Conservation (phyloP, 92 coral and sea anemone genomes). For the Zoanthus solanderi region DNA sequence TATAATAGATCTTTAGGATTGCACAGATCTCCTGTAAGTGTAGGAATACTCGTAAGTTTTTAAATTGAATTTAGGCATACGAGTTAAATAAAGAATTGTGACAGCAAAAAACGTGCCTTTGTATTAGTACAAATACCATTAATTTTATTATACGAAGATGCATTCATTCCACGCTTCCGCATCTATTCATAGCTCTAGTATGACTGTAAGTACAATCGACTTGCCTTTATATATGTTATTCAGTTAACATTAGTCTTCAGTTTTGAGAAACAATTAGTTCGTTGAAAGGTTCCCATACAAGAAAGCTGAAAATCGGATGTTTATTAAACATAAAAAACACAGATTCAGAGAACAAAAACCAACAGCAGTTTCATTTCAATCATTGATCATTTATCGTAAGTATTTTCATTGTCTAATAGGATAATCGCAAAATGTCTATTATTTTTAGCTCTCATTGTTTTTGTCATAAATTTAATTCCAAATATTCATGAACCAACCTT, state of each 20-base stretch:
- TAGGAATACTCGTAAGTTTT: background rate
- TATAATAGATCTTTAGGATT: background rate
- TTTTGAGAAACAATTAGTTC: background rate
- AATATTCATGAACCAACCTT: background rate
- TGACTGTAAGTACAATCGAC: slow-evolving; percentile 14
- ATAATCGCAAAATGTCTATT: slow-evolving; percentile 12
- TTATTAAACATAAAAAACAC: background rate
- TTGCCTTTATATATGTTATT: background rate
- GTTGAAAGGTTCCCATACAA: slow-evolving; percentile 2
- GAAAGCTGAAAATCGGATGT: background rate
- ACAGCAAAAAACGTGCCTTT: slow-evolving; percentile 14
- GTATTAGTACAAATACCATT: background rate
- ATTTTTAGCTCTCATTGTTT: background rate
- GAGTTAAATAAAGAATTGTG: slow-evolving; percentile 8
- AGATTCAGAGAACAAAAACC: background rate
- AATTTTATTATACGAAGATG: slow-evolving; percentile 10
- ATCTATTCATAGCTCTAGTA: slow-evolving; percentile 15
- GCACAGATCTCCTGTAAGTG: slow-evolving; percentile 6
- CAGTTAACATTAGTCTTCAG: background rate
- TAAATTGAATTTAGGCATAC: slow-evolving; percentile 4
- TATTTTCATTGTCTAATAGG: background rate
- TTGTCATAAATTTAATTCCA: background rate
- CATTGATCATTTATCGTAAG: slow-evolving; percentile 1
- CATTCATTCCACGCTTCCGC: slow-evolving; percentile 10
- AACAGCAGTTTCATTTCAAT: background rate